Evolutionary conservation across 2,797 vertebrate species (phyloP), one percentile per base, ranked within the genome.

Genomic region (Urophycis tenuis): DNA sequence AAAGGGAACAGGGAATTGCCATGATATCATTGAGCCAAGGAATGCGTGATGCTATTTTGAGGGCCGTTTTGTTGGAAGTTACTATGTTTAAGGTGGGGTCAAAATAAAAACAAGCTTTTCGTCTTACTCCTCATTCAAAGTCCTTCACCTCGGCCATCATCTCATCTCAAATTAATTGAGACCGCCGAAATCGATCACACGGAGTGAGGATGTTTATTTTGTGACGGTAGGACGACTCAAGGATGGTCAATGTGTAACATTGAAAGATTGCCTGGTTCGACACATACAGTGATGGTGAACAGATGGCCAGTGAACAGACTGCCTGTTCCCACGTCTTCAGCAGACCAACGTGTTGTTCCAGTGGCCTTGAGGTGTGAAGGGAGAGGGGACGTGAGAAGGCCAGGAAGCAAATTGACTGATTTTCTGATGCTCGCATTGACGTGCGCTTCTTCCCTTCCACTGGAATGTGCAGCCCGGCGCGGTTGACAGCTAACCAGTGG

Each of bases 401-500:
- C 79, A 77, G 75, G 73, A 79, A 81, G 86, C 84, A 80, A 86
- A 41, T 73, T 0, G 17, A 69, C 33, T 34, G 33, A 22, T 73
- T 31, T 34, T 78, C 80, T 75, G 79, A 80, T 82, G 81, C 83
- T 78, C 2, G 8, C 11, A 25, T 25, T 87, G 91, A 89, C 87
- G 84, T 88, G 89, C 86, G 87, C 39, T 76, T 83, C 86, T 78
- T 60, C n/a, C 53, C 22, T 60, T 60, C 53, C 4, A 81, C 80
- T 83, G 72, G 70, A 71, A 81, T 80, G 78, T 78, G 79, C 71
- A 78, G 81, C 71, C 78, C 81, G 79, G 84, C 85, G 81, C 79
- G 81, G 75, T 85, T 84, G 81, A 90, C 83, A 86, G 83, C 85
- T 87, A 88, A 91, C 80, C 80, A 78, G 80, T 82, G 84, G 71